phyloP scores from a whole-genome alignment of 1,140 invertebrate genomes.

The Oryzaephilus surinamensis region DNA sequence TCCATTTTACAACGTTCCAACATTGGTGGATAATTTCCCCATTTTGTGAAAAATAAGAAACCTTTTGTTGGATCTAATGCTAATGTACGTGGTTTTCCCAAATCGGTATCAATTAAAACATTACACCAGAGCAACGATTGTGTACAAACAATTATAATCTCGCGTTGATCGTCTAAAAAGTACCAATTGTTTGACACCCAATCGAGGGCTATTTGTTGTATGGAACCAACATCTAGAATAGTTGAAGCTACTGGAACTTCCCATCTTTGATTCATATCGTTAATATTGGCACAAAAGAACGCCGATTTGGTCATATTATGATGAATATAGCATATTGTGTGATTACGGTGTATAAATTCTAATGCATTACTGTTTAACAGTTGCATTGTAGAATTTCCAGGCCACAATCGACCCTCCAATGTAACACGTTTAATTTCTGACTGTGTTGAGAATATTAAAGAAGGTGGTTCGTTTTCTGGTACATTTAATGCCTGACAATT shows the following conservation, averaged over 20 bases:
- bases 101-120: slow-evolving; percentile 53
- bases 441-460: slow-evolving; percentile 44
- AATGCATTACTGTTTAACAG: slow-evolving; percentile 39
- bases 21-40: slow-evolving; percentile 50
- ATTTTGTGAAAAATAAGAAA: slow-evolving; percentile 69
- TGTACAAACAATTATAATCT: slow-evolving; percentile 62
- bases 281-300: slow-evolving; percentile 49
- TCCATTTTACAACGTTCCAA: slow-evolving; percentile 52
- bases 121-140: slow-evolving; percentile 50
- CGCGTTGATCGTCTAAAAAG: slow-evolving; percentile 62
- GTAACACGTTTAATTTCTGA: slow-evolving; percentile 42
- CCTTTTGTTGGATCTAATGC: slow-evolving; percentile 72
- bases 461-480: slow-evolving; percentile 40
- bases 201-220: slow-evolving; percentile 66
- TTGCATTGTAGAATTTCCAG: slow-evolving; percentile 35
- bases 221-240: slow-evolving; percentile 46
- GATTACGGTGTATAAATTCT: slow-evolving; percentile 47
- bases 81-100: slow-evolving; percentile 64
- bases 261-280: slow-evolving; percentile 48
- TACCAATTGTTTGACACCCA: slow-evolving; percentile 83
- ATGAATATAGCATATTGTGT: slow-evolving; percentile 58
- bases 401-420: slow-evolving; percentile 41
- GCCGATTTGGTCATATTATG: slow-evolving; percentile 42
- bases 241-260: slow-evolving; percentile 43
- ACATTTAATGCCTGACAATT: slow-evolving; percentile 56